A percentile compares a stretch with the other conserved stretches of the same genome.
Evolutionary conservation across 2,113 vertebrate species (phyloP).

Genomic region (Dromiciops gliroides): DNA sequence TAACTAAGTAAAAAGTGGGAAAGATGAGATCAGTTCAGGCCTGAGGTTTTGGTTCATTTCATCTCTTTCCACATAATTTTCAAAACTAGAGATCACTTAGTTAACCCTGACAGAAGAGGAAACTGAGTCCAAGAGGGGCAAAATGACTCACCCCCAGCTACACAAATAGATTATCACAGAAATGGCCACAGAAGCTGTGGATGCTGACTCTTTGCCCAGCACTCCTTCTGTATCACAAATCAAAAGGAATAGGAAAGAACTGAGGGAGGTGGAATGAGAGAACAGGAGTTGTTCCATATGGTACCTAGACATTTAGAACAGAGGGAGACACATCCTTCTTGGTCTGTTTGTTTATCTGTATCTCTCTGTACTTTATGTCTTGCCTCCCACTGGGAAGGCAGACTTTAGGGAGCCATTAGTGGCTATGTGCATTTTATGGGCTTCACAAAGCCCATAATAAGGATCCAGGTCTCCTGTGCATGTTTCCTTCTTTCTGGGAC

Average conservation of each 20-base stretch:
- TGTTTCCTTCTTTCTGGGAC: background rate
- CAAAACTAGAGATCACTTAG: background rate
- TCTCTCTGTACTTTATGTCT: background rate
- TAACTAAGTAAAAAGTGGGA: background rate
- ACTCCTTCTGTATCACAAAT: background rate
- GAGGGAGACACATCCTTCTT: background rate
- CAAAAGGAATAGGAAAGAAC: background rate
- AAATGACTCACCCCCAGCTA: too few species aligned
- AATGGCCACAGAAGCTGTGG: too few species aligned
- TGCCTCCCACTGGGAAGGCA: background rate
- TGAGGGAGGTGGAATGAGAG: background rate
- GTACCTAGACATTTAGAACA: background rate
- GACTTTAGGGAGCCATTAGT: background rate
- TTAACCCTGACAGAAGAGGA: background rate
- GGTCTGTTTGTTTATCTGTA: background rate
- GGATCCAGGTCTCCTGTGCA: background rate
- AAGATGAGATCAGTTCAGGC: background rate
- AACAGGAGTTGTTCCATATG: background rate
- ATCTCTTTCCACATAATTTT: background rate
- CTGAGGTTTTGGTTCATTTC: too few species aligned
- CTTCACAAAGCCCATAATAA: background rate
- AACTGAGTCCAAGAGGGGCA: background rate
- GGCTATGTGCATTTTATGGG: background rate
- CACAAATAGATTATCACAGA: too few species aligned
- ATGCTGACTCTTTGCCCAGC: background rate